These are phyloP conservation scores for Apamea crenata DNA, from an alignment of 2,888 invertebrate species.

Conservation along the genomic window DNA sequence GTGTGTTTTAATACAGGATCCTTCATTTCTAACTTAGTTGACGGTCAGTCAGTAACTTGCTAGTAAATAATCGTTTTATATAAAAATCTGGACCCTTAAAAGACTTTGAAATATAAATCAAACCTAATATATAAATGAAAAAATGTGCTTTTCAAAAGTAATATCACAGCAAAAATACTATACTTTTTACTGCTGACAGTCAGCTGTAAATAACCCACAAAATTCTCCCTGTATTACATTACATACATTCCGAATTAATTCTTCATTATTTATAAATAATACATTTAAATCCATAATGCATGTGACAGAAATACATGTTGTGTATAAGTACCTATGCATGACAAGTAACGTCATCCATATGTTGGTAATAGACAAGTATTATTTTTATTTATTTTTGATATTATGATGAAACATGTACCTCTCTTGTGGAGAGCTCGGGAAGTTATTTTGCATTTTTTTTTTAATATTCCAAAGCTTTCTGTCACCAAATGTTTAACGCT, in stretches of 20 bases:
- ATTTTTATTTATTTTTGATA: constrained; percentile 74
- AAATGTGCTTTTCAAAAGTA: constrained; percentile 31
- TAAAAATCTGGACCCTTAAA: neutral
- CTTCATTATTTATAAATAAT: constrained; percentile 64
- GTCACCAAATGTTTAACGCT: constrained; percentile 82
- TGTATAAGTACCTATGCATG: constrained; percentile 81
- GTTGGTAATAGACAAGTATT: constrained; percentile 69
- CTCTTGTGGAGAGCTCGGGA: constrained; percentile 91
- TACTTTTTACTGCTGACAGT: constrained; percentile 54
- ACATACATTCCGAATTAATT: constrained; percentile 53
- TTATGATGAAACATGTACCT: constrained; percentile 80
- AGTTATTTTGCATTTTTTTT: constrained; percentile 80
- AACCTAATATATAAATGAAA: constrained; percentile 31
- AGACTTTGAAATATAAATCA: constrained; percentile 1
- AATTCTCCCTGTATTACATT: constrained; percentile 63
- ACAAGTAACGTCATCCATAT: constrained; percentile 78
- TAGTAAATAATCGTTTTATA: neutral
- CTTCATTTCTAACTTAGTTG: constrained; percentile 53
- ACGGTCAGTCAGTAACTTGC: constrained; percentile 54
- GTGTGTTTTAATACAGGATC: constrained; percentile 73
- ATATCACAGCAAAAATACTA: constrained; percentile 37
- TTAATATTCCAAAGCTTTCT: constrained; percentile 80
- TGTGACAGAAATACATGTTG: constrained; percentile 85
- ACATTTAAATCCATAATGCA: constrained; percentile 75
- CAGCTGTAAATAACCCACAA: constrained; percentile 54